phyloP scores from a whole-genome alignment of 2,113 vertebrate genomes.

The Silurus meridionalis region DNA sequence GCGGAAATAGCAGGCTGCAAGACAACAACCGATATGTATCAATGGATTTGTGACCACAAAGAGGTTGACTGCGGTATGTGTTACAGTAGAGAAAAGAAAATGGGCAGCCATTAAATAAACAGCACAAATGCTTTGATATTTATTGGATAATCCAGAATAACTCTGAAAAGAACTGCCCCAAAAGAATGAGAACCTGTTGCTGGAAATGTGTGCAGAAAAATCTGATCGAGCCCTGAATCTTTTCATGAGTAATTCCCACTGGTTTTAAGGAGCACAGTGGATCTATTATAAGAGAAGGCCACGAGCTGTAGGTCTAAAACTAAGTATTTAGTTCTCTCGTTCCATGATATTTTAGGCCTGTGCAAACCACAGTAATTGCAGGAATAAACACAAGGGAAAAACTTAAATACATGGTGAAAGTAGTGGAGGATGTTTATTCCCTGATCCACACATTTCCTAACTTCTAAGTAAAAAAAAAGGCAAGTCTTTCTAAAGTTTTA shows the following conservation, averaged over 20 bases:
- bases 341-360: slow-evolving; percentile 49
- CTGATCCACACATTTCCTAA: neutral
- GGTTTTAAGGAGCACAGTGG: slow-evolving; percentile 27
- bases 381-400: slow-evolving; percentile 12
- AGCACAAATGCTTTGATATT: neutral
- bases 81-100: neutral
- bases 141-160: neutral
- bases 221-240: neutral
- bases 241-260: slow-evolving; percentile 24
- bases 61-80: slow-evolving; percentile 72
- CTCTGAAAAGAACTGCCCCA: neutral
- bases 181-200: neutral
- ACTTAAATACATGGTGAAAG: slow-evolving; percentile 21
- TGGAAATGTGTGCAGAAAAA: neutral
- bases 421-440: slow-evolving; percentile 18
- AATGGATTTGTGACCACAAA: slow-evolving; percentile 72
- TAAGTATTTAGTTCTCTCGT: slow-evolving; percentile 30
- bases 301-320: slow-evolving; percentile 15
- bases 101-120: neutral
- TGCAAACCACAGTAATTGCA: slow-evolving; percentile 29
- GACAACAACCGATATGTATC: slow-evolving; percentile 68
- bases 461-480: neutral
- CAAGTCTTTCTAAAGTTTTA: neutral
- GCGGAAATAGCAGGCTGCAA: slow-evolving; percentile 70
- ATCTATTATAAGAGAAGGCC: slow-evolving; percentile 42